Evolutionary conservation across 1,140 invertebrate genomes (phyloP), one percentile per base, ranked within the genome.

Genomic region (Diuraphis noxia): DNA sequence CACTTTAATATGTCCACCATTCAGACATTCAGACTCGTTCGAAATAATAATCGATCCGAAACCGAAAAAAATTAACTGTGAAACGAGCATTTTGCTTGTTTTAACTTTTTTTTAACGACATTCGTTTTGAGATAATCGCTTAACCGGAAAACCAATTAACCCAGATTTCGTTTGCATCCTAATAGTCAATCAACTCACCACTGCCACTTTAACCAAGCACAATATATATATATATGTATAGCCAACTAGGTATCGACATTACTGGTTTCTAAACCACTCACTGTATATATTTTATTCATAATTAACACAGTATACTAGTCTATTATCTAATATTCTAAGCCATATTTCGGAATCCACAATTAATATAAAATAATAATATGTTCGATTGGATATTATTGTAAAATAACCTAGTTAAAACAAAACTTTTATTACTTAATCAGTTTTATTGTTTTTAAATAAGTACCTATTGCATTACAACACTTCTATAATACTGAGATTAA

Each of bases 101-200:
- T 79, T 46, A 25, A 40, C 49, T 91, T 82, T 79, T 91, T 38
- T 34, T 52, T 13, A 13, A 90, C 10, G 19, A 38, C 56, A 21
- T 79, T 90, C 72, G 6, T 90, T 49, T 90, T 10, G 10, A 82
- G 89, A 82, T 81, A 91, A 91, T 91, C 77, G 77, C 43, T 46
- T 81, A 91, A 91, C 89, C 89, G 77, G 43, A 91, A 91, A 91
- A 81, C 88, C 77, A 91, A 91, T 91, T 91, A 91, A 81, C 89
- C 89, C 56, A 79, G 63, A 43, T 77, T 46, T 43, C 36, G 40
- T 90, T 90, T 43, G 88, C 63, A 77, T 79, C 88, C 63, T 34
- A 41, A 52, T 88, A 40, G 49, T 86, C 84, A 52, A 86, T 86
- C n/a, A 52, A 86, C 21, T 49, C 43, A 34, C 84, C 9, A 86